These are phyloP conservation scores for Ischnus inquisitorius DNA, from an alignment of 2,888 invertebrate genomes.

Conservation along the genomic window DNA sequence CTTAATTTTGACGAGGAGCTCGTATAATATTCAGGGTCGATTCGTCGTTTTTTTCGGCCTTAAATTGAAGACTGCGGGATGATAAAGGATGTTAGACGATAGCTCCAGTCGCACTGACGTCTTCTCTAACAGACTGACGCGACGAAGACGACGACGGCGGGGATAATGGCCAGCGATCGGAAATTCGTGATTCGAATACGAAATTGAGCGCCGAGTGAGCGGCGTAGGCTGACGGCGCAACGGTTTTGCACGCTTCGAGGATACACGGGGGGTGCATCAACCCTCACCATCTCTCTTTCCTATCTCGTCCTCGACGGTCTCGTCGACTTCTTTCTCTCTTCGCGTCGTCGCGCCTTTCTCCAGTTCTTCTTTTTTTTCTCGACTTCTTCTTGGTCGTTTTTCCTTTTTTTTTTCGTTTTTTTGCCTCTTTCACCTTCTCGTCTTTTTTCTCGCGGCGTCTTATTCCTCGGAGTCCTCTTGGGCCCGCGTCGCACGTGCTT, in stretches of 20 bases:
- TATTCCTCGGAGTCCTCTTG: constrained; percentile 21
- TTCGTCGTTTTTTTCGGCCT: constrained; percentile 16
- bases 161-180: constrained; percentile 72
- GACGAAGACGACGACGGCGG: constrained; percentile 55
- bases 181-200: constrained; percentile 68
- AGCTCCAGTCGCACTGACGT: constrained; percentile 49
- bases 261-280: constrained; percentile 52
- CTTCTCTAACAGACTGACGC: constrained; percentile 63
- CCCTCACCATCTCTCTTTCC: constrained; percentile 24
- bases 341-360: constrained; percentile 55
- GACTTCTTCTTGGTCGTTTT: constrained; percentile 29
- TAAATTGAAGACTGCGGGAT: constrained; percentile 34
- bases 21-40: constrained; percentile 30
- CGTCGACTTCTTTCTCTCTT: constrained; percentile 60
- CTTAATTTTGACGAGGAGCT: constrained; percentile 47
- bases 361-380: constrained; percentile 48
- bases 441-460: constrained; percentile 35
- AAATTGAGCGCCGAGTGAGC: constrained; percentile 64
- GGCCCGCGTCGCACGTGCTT: constrained; percentile 68
- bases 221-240: constrained; percentile 34
- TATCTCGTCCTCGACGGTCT: constrained; percentile 33
- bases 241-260: constrained; percentile 58
- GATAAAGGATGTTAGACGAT: constrained; percentile 21
- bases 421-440: constrained; percentile 32
- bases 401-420: constrained; percentile 14